Evolutionary conservation across 2,797 vertebrate species (phyloP), one percentile per base, ranked within the genome.

Genomic region (Acipenser oxyrinchus): DNA sequence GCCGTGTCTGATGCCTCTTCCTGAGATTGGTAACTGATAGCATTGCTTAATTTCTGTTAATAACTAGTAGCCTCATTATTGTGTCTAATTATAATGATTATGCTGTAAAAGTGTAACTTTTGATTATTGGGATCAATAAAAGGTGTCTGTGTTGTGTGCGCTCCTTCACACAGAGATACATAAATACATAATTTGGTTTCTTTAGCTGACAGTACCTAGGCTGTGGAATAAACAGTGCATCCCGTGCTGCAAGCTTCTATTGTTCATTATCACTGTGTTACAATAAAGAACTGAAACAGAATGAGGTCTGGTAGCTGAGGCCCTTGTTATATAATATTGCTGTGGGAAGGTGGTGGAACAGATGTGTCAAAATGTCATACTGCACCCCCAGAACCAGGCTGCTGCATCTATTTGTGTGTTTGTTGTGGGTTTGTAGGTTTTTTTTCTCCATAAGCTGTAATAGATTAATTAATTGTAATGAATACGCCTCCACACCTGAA

Each of bases 291-390:
- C 60, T 7, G 23, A 53, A 60, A 68, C 66, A 68, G 66, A 68
- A 68, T 63, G 61, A 49, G 69, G 65, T 63, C 60, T 37, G 18
- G 66, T 61, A 53, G 55, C 51, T 63, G 2, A 37, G 2, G 8
- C 23, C 6, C 18, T 51, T 64, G 60, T 60, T 10, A 53, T 51
- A 68, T 60, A 37, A 3, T 51, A 12, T 51, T 49, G 10, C 58
- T 52, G 15, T 37, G 51, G 49, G 4, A 11, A n/a, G 2, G 11
- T 10, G 6, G 12, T n/a, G 13, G 6, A 58, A n/a, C 12, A 58
- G 13, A 12, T 6, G 13, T 13, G 12, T 4, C 13, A 58, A 12
- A n/a, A 49, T 66, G 11, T 69, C n/a, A 69, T 51, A n/a, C 9
- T 49, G 48, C 23, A 60, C 48, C 37, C 7, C 12, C 10, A 48